Base-by-base conservation (phyloP, 2,113 vertebrate species). In the Castor canadensis region DNA sequence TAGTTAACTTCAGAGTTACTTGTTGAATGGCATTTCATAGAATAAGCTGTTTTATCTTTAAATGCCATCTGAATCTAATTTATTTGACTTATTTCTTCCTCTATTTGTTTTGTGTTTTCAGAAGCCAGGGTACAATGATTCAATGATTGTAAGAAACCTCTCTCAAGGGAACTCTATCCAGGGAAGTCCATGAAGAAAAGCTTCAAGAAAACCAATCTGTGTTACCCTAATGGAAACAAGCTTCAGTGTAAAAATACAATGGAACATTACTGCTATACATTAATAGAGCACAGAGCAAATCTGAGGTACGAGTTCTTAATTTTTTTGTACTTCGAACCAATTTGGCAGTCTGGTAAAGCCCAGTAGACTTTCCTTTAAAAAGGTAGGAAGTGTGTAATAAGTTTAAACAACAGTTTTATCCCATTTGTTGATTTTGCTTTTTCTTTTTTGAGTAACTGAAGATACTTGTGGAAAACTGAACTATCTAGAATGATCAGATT, bases 91-190 rank as follows among this genome's bases (percentile, higher is more conserved):
- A 84, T 77, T 87, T 91, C 35, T 22, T 75, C 9, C 45, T 35
- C 69, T 38, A 40, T 69, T 66, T 92, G 26, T 89, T 95, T 94
- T 91, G 47, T 80, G 85, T 26, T 83, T 96, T 88, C 60, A 88
- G 95, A 95, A 96, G 58, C 43, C 47, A 92, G 67, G 40, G 26
- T 92, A 67, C 16, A 90, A 9, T 45, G 32, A 58, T 92, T 58
- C 64, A 82, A 64, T 58, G 71, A 92, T 54, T 90, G 20, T 26
- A 58, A 26, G 35, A 35, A 90, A 69, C n/a, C 19, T 87, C 52
- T 67, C 17, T 62, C 75, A 54, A 80, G 69, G 73, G 47, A 86
- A 82, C 6, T 43, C 6, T 79, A 81, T 92, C 71, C 22, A 56
- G 64, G 52, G 49, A 92, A 43, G 20, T 47, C 20, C 28, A 56